Evolutionary conservation across 2,797 vertebrate genomes (phyloP), one percentile per base, ranked within the genome.

Genomic region (Etheostoma perlongum): DNA sequence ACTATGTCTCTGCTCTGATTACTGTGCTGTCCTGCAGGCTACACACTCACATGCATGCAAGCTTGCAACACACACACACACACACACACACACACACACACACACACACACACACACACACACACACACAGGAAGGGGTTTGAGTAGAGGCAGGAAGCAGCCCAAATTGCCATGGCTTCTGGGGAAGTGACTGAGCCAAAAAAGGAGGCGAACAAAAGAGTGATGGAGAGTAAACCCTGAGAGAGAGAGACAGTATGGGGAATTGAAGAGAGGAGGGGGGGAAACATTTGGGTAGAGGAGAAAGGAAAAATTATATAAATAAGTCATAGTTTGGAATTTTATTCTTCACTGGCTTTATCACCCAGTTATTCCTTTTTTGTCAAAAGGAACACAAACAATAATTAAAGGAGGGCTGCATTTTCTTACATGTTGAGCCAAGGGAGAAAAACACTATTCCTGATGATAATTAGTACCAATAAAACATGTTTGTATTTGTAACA

Each of bases 1-100:
- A 74, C 69, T 51, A 76, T 64, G 74, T 74, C 83, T 78, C 65
- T 72, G 79, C 88, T 81, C 80, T 83, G 74, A 89, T 85, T 89
- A 84, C 67, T 52, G 67, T 44, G 61, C 71, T 55, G 57, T 78
- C 81, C 86, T 58, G 65, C 63, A 75, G 78, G 82, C 67, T 63
- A 69, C 27, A 55, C 67, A 67, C 54, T 44, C 55, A 61, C 65
- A 58, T 46, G 60, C 74, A 53, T 51, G 52, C 51, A 64, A 55
- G 62, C 57, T 40, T 65, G 69, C 46, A n/a, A n/a, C n/a, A n/a
- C n/a, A n/a, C n/a, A n/a, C n/a, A n/a, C n/a, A n/a, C n/a, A n/a
- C n/a, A n/a, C n/a, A n/a, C n/a, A n/a, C n/a, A n/a, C n/a, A 36
- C 58, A 8, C 33, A 36, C 33, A 10, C 2, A 36, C 36, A 40